Base-by-base conservation (phyloP, 2,797 vertebrate species). In the Propithecus perrieri region DNA sequence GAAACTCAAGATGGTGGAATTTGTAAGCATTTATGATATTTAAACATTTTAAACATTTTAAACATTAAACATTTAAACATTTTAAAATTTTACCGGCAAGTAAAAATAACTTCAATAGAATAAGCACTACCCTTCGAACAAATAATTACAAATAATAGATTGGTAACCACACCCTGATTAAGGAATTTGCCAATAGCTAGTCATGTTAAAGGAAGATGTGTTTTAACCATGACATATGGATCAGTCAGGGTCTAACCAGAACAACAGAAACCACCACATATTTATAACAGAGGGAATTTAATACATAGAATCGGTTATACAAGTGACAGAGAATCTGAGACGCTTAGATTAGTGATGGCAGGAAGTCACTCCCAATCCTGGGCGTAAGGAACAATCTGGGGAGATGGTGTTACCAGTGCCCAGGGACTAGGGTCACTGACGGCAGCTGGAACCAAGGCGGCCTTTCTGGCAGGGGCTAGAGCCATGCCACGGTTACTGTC, bases 31-130 rank as follows among this genome's bases (percentile, higher is more conserved):
- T 96, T 92, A 79, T 61, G 61, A 55, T 35, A 94, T 59, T 50
- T 81, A 92, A 84, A 28, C 41, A 76, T 79, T 83, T 94, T 2
- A 79, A 80, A 85, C n/a, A 14, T 48, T 80, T 89, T 81, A 89
- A n/a, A n/a, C n/a, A n/a, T 50, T 81, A 92, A 84, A 28, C 41
- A 94, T 59, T 50, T 81, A 92, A 84, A 28, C 41, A 76, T 79
- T 83, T 94, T 2, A 79, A 80, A 85, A 14, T 48, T 80, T 89
- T 81, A 89, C 30, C 41, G 35, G 38, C 22, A 87, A 41, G 50
- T 85, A 80, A 67, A 57, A 81, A 87, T 90, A 88, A 96, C n/a
- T 71, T 95, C 53, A 89, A 71, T 17, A 76, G 75, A 43, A 38
- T 57, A 87, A 46, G 57, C 84, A 88, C 48, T 67, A 85, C 20